phyloP scores from a whole-genome alignment of 2,113 vertebrate species.

The Rhineura floridana region DNA sequence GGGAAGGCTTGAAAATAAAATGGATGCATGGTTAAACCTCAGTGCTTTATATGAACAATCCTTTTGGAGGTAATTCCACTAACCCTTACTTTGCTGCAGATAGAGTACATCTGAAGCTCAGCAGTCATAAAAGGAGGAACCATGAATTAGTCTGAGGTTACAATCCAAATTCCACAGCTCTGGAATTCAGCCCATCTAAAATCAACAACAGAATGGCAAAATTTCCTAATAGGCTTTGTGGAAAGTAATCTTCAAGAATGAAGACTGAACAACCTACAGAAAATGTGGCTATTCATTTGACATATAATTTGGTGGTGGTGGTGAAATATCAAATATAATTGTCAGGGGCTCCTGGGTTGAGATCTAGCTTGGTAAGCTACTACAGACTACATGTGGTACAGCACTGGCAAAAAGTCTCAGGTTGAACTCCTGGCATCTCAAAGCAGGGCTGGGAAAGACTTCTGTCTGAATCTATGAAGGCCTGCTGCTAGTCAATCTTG shows the following conservation, averaged over 20 bases:
- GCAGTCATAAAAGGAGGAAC: background rate
- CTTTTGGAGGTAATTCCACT: background rate
- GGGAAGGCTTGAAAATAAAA: background rate
- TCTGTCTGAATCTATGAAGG: background rate
- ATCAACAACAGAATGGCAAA: slow-evolving; percentile 37
- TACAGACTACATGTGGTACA: background rate
- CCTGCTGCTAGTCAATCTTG: background rate
- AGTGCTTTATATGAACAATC: background rate
- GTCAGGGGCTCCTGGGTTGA: background rate
- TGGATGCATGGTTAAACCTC: background rate
- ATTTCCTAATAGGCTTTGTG: slow-evolving; percentile 26
- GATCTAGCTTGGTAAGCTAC: background rate
- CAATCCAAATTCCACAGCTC: slow-evolving; percentile 23
- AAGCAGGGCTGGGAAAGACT: background rate
- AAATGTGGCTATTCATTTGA: background rate
- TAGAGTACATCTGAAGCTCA: background rate
- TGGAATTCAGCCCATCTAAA: slow-evolving; percentile 33
- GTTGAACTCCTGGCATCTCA: background rate
- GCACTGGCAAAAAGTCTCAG: background rate
- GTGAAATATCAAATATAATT: background rate
- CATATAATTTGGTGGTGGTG: background rate
- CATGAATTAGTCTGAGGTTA: slow-evolving; percentile 13
- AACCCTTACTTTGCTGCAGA: background rate
- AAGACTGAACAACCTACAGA: slow-evolving; percentile 32
- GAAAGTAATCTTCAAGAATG: slow-evolving; percentile 11